Evolutionary conservation across 2,113 vertebrate genomes (phyloP).

Genomic region (Bostrychus sinensis): DNA sequence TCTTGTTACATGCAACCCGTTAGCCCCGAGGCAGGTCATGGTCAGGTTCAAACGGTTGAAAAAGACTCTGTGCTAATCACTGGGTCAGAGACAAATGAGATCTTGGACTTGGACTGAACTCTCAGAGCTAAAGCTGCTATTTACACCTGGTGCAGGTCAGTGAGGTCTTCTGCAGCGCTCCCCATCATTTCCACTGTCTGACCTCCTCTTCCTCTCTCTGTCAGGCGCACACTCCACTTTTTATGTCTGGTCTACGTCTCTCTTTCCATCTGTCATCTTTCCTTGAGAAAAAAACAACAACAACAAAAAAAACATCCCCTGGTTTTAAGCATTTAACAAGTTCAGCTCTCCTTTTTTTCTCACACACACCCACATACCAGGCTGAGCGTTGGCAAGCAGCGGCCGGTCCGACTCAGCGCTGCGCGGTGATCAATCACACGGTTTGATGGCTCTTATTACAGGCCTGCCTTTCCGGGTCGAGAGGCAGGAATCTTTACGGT

Average conservation of each 20-base stretch:
- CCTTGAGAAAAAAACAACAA: too few relatives aligned
- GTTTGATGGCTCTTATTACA: constrained; percentile 74
- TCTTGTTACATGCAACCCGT: background rate
- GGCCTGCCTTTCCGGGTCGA: constrained; percentile 67
- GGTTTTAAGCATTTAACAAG: constrained; percentile 41
- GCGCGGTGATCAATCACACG: constrained; percentile 69
- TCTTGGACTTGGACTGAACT: constrained; percentile 1
- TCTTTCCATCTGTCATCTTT: constrained; percentile 57
- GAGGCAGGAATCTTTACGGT: constrained; percentile 65
- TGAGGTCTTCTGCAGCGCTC: constrained; percentile 36
- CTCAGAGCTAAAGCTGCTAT: constrained; percentile 15
- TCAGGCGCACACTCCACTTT: constrained; percentile 22
- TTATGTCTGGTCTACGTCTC: constrained; percentile 6
- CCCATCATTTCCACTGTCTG: constrained; percentile 25
- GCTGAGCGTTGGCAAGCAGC: constrained; percentile 64
- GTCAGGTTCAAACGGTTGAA: constrained; percentile 30
- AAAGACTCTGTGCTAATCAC: constrained; percentile 41
- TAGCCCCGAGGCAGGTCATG: background rate
- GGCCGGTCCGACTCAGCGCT: constrained; percentile 64
- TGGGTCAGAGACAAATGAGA: constrained; percentile 12
- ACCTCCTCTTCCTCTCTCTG: constrained; percentile 45
- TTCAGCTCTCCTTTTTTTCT: constrained; percentile 48
- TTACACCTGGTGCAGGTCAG: constrained; percentile 61
- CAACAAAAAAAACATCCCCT: constrained; percentile 5
- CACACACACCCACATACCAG: constrained; percentile 77